Evolutionary conservation across 2,113 vertebrate species (phyloP), one percentile per base, ranked within the genome.

Genomic region (Daubentonia madagascariensis): DNA sequence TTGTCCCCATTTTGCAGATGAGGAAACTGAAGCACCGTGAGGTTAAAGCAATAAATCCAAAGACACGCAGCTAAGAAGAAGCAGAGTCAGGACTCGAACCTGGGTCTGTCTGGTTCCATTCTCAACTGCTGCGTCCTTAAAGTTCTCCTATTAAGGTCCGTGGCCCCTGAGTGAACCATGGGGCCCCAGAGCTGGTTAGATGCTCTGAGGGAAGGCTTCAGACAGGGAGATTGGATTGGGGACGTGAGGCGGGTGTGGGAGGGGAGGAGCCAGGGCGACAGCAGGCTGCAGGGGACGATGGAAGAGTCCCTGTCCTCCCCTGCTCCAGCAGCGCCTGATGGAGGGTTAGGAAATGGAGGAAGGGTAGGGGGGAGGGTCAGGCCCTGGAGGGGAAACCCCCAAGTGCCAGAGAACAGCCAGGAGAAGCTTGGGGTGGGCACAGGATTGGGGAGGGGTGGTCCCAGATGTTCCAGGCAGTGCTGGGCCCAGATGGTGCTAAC

Each of bases 1-100:
- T 43, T 68, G n/a, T 14, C 3, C 91, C 96, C 93, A 90, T 57
- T 92, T 85, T 63, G 80, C 65, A 94, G 93, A 90, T 94, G 48
- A 87, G 22, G 75, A 95, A 79, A 78, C 80, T 5, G 75, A 95
- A 94, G 89, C 3, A 2, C 11, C 3, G 57, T 11, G 59, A 50
- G 37, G 40, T 32, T n/a, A 35, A 63, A 61, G 16, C 12, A 1
- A 23, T 5, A 25, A 43, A 52, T 40, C 72, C 35, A 40, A 52
- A 81, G 43, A 18, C 75, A 40, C 35, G 50, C 5, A 43, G 35
- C 43, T 76, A 20, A 30, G 7, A 52, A 57, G 43, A 50, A 43
- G 78, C 72, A 32, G 78, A 70, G 30, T 37, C 28, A 50, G 67
- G 28, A 52, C 57, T 43, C 11, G 8, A 54, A 54, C 9, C 22